Base-by-base conservation (phyloP, 2,888 invertebrate genomes). In the Mactromeris polynyma region DNA sequence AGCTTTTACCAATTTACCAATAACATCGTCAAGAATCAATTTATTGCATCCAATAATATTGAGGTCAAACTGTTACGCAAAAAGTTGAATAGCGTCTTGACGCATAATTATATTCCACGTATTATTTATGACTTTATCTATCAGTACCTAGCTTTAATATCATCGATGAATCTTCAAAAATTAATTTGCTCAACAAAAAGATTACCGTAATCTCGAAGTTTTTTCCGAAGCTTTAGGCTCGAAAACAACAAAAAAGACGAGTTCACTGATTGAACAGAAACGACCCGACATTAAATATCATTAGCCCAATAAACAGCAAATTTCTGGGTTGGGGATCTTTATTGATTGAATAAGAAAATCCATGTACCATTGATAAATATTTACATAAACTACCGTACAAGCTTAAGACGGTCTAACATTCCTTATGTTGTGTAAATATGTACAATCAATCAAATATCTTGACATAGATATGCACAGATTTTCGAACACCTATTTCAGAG, bases 401-500 rank as follows among this genome's bases (percentile, higher is more conserved):
- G 33, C 73, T 73, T 73, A 73, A 73, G 33, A 26, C 31, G 26
- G 14, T 2, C 36, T 36, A 11, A 36, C 73, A 73, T 73, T 73
- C 73, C 73, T 1, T 36, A 73, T 2, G 14, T 14, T 73, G n/a
- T 33, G 19, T 73, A 73, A 73, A 73, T 33, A 73, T 33, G 26
- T 33, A 33, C 1, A 36, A 73, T 33, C 73, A 73, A 36, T 73
- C 36, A 36, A 73, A 73, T 6, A 26, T 11, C 4, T 2, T 73
- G 31, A 73, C 73, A 73, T 73, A 73, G 73, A 73, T 73, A 33
- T 73, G 36, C 26, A 73, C 58, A 19, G 73, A 73, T 73, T 73
- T 73, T 36, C n/a, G 21, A 7, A 21, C 19, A 26, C 26, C n/a
- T 26, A 21, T 26, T 26, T 26, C 9, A n/a, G n/a, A 58, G n/a